Percentiles rank a stretch among this genome's conserved stretches.
Conservation (phyloP, 2,113 vertebrate species). For the Mixornis gularis region DNA sequence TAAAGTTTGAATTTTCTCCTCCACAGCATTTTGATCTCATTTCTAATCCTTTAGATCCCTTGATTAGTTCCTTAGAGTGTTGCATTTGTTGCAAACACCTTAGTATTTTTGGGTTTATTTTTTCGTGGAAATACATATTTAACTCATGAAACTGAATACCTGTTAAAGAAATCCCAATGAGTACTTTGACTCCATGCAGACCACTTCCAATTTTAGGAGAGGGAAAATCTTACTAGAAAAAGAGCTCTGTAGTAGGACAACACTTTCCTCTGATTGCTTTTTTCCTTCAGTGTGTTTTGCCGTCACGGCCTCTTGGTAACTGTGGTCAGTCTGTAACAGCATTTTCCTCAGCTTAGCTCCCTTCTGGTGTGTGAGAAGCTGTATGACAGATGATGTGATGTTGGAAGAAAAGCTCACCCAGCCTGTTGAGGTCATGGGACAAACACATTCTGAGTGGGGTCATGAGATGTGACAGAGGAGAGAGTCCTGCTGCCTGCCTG, state of each 20-base stretch:
- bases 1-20: constrained; percentile 11
- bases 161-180: background rate
- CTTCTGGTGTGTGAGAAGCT: background rate
- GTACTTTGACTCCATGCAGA: background rate
- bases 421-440: background rate
- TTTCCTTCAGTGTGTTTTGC: background rate
- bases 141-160: background rate
- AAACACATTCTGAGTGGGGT: background rate
- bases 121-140: background rate
- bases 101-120: background rate
- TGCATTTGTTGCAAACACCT: background rate
- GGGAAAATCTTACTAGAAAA: background rate
- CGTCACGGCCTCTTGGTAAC: background rate
- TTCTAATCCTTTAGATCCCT: background rate
- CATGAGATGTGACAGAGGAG: background rate
- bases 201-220: background rate
- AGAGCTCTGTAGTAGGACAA: background rate
- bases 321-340: background rate
- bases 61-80: background rate
- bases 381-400: background rate
- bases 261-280: background rate
- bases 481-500: background rate
- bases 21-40: constrained; percentile 2
- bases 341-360: background rate
- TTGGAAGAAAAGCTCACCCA: background rate